Evolutionary conservation across 2,797 vertebrate species (phyloP).

Genomic region (Scleropages formosus): DNA sequence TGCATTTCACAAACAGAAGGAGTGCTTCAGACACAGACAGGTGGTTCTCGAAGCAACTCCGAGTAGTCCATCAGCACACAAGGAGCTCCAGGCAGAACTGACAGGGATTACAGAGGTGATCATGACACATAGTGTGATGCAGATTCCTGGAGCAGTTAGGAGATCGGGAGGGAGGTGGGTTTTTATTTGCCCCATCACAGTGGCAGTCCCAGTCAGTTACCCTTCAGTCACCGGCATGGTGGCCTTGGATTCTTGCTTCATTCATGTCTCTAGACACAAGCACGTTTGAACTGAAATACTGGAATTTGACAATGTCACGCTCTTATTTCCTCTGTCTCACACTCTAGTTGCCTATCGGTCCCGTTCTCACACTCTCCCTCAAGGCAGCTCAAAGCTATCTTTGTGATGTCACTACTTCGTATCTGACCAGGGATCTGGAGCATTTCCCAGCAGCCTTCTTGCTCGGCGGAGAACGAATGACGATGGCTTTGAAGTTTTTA

Average conservation of each 20-base stretch:
- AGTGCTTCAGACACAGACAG: too few relatives aligned
- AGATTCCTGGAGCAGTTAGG: too few relatives aligned
- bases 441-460: slow-evolving; percentile 18
- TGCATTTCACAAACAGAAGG: too few relatives aligned
- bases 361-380: slow-evolving; percentile 13
- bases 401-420: slow-evolving; percentile 57
- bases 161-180: too few relatives aligned
- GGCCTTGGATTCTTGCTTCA: slow-evolving; percentile 5
- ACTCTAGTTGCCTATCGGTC: neutral
- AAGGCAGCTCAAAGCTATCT: slow-evolving; percentile 55
- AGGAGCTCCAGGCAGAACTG: too few relatives aligned
- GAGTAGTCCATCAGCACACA: too few relatives aligned
- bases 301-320: neutral
- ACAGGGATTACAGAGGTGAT: too few relatives aligned
- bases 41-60: too few relatives aligned
- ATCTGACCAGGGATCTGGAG: slow-evolving; percentile 72
- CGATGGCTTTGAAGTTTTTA: slow-evolving; percentile 63
- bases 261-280: slow-evolving; percentile 7
- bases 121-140: too few relatives aligned
- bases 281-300: too few relatives aligned
- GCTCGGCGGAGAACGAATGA: slow-evolving; percentile 62
- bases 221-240: slow-evolving; percentile 8
- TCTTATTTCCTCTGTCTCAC: slow-evolving; percentile 17
- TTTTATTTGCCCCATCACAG: neutral
- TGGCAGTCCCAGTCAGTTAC: neutral